Base-by-base conservation (phyloP, 2,797 vertebrate genomes). In the Mallotus villosus region DNA sequence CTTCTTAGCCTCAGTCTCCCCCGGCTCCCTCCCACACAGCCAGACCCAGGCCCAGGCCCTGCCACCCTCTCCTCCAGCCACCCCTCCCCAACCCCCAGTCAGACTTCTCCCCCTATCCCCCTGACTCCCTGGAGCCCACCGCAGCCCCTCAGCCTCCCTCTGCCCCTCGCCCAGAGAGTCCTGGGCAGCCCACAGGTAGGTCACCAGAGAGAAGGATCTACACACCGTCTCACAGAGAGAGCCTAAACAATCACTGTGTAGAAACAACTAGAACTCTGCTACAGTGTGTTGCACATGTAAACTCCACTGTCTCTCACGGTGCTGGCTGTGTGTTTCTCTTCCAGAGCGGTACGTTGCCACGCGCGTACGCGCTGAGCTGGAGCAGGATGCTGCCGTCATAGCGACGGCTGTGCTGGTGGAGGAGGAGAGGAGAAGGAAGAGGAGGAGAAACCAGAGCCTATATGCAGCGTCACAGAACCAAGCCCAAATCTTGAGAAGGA, bases 381-480 rank as follows among this genome's bases (percentile, higher is more conserved):
- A 86, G 74, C 79, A 84, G 75, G 87, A 91, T 76, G 72, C 74
- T 24, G 78, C 81, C 68, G 86, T 87, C 76, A 89, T 72, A 85
- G 91, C 85, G 16, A 89, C 86, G 67, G 88, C 89, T 68, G 88
- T 92, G 1, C 83, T 92, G 66, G 83, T 93, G 27, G 92, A 93
- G 72, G 92, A 90, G 76, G 89, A 92, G 90, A 92, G 73, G 90
- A 93, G 58, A 84, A 82, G 11, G 73, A 77, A 7, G 75, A 89
- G 22, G 81, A 83, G 5, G 78, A 69, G 21, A 81, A 83, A 17
- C 46, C 46, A 51, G 9, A 51, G 46, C 46, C 46, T 17, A 1
- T 2, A 17, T 12, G 11, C 12, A 17, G 46, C 16, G 7, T 17
- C 46, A 16, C 46, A 51, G 12, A 51, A 51, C 46, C 46, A 51